These are phyloP conservation scores for Trinorchestia longiramus DNA, from an alignment of 1,140 invertebrate genomes.

Conservation along the genomic window DNA sequence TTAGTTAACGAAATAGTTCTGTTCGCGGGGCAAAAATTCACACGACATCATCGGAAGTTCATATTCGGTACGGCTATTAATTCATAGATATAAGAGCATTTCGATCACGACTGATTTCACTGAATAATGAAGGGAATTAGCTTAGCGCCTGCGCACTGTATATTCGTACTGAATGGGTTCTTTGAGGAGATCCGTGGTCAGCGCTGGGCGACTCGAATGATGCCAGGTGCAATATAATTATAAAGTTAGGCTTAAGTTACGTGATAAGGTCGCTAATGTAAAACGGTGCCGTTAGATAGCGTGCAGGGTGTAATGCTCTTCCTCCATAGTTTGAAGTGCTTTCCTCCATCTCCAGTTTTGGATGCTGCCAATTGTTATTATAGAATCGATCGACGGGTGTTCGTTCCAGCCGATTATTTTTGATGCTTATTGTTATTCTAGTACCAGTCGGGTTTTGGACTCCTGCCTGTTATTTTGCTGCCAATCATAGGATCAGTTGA, in stretches of 20 bases:
- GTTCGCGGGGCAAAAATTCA: background rate
- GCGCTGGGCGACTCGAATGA: background rate
- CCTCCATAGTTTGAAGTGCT: conserved; percentile 5
- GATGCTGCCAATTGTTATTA: background rate
- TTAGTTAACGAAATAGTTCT: background rate
- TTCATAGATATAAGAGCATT: background rate
- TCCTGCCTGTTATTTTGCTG: background rate
- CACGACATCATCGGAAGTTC: background rate
- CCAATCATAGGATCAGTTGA: conserved; percentile 9
- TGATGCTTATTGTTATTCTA: background rate
- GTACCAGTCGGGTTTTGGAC: background rate
- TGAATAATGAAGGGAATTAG: background rate
- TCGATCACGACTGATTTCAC: background rate
- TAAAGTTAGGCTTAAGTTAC: background rate
- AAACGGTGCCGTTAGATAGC: conserved; percentile 39
- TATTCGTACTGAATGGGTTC: background rate
- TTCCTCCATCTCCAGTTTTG: background rate
- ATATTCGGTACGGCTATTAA: background rate
- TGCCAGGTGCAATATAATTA: background rate
- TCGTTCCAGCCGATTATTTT: conserved; percentile 28
- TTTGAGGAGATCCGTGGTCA: background rate
- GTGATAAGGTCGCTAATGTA: conserved; percentile 41
- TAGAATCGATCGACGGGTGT: background rate
- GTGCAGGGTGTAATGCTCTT: conserved; percentile 42
- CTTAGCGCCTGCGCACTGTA: background rate